Conservation (phyloP, 2,888 invertebrate species). For the Aricia artaxerxes region DNA sequence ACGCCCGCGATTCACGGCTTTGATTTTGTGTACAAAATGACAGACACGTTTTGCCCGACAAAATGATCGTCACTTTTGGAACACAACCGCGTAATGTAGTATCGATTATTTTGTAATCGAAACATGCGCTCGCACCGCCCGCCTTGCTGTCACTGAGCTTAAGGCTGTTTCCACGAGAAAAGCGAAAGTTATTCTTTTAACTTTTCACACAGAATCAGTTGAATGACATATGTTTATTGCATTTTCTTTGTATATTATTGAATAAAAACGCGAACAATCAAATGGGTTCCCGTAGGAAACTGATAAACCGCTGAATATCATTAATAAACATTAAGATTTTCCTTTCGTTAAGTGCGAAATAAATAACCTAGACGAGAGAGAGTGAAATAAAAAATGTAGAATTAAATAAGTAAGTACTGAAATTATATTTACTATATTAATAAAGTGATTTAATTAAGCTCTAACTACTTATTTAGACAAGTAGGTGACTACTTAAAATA, state of each 20-base stretch:
- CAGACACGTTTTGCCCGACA: constrained; percentile 42
- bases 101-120: constrained; percentile 38
- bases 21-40: constrained; percentile 35
- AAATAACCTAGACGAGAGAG: no score
- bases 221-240: constrained; percentile 47
- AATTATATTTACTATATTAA: not conserved
- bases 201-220: constrained; percentile 50
- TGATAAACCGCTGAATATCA: not conserved
- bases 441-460: not conserved
- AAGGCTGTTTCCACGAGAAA: constrained; percentile 61
- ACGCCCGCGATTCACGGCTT: constrained; percentile 7
- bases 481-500: not conserved
- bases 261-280: not conserved
- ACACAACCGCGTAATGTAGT: constrained; percentile 29
- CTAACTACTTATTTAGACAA: not conserved
- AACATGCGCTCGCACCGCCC: constrained; percentile 56
- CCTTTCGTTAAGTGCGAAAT: not conserved
- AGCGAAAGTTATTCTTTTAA: constrained; percentile 63
- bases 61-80: constrained; percentile 42
- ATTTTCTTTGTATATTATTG: constrained; percentile 42
- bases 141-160: constrained; percentile 62
- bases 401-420: not conserved
- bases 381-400: not conserved
- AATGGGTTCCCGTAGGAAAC: not conserved
- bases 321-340: not conserved